These are phyloP conservation scores for Reinhardtius hippoglossoides DNA, from an alignment of 2,113 vertebrate genomes.

Conservation along the genomic window DNA sequence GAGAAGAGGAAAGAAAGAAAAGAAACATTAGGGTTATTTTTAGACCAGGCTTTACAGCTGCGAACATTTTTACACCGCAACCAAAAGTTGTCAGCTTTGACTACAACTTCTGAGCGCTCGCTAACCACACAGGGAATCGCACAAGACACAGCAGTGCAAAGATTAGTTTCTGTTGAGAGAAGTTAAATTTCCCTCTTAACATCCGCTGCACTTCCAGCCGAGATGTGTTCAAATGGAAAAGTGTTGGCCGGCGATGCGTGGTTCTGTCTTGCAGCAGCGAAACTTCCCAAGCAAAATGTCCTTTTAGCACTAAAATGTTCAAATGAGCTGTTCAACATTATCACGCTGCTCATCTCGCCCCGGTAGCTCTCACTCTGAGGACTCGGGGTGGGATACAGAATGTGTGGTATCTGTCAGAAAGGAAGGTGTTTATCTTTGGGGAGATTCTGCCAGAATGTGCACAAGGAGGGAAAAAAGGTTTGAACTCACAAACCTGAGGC, in stretches of 20 bases:
- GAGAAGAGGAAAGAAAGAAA: conserved; percentile 22
- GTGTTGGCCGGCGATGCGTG: conserved; percentile 6
- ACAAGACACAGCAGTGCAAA: conserved; percentile 8
- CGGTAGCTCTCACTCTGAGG: conserved; percentile 35
- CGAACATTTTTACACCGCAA: conserved; percentile 45
- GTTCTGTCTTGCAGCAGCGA: conserved; percentile 31
- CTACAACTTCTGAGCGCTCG: neutral
- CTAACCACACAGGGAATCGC: conserved; percentile 37
- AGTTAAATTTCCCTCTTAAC: conserved; percentile 33
- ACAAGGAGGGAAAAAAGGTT: conserved; percentile 25
- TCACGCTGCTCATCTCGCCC: conserved; percentile 48
- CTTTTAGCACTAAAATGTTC: conserved; percentile 48
- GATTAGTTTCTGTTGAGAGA: conserved; percentile 27
- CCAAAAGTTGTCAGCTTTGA: conserved; percentile 30
- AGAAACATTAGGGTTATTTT: conserved; percentile 65
- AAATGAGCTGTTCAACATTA: conserved; percentile 73
- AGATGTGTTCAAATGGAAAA: conserved; percentile 19
- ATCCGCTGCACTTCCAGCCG: conserved; percentile 25
- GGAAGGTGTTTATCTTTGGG: conserved; percentile 60
- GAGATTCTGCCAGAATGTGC: conserved; percentile 41
- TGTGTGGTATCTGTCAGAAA: conserved; percentile 52
- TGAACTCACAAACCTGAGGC: conserved; percentile 41
- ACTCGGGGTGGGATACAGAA: conserved; percentile 15
- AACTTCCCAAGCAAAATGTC: conserved; percentile 39
- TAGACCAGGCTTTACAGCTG: conserved; percentile 60